phyloP scores from a whole-genome alignment of 1,140 invertebrate genomes.

The Pantala flavescens region DNA sequence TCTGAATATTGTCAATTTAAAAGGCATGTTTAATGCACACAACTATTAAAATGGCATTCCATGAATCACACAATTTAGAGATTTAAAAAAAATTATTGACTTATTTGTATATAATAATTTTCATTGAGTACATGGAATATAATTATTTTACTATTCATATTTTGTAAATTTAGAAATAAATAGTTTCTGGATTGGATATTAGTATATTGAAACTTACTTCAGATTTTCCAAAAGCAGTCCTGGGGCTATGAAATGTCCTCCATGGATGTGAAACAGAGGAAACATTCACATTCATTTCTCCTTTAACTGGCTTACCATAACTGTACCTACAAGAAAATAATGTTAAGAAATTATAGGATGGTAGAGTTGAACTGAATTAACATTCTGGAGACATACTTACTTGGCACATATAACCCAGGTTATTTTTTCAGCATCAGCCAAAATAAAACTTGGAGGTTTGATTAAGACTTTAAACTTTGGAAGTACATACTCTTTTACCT shows the following conservation, averaged over 20 bases:
- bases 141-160: too few species aligned
- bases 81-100: too few species aligned
- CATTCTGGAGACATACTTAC: slow-evolving; percentile 31
- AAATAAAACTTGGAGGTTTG: slow-evolving; percentile 45
- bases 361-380: neutral
- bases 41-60: too few species aligned
- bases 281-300: slow-evolving; percentile 31
- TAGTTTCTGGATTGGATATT: too few species aligned
- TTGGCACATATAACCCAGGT: slow-evolving; percentile 48
- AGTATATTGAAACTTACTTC: neutral
- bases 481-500: slow-evolving; percentile 50
- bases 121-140: too few species aligned
- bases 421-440: slow-evolving; percentile 39
- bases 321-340: slow-evolving; percentile 45
- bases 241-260: too few species aligned
- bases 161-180: too few species aligned
- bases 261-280: too few species aligned
- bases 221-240: neutral
- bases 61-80: too few species aligned
- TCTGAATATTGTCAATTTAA: too few species aligned
- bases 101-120: too few species aligned
- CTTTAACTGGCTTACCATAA: slow-evolving; percentile 60
- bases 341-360: neutral
- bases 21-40: too few species aligned
- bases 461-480: slow-evolving; percentile 56